Conservation (phyloP, 2,888 invertebrate genomes). For the Mactromeris polynyma region DNA sequence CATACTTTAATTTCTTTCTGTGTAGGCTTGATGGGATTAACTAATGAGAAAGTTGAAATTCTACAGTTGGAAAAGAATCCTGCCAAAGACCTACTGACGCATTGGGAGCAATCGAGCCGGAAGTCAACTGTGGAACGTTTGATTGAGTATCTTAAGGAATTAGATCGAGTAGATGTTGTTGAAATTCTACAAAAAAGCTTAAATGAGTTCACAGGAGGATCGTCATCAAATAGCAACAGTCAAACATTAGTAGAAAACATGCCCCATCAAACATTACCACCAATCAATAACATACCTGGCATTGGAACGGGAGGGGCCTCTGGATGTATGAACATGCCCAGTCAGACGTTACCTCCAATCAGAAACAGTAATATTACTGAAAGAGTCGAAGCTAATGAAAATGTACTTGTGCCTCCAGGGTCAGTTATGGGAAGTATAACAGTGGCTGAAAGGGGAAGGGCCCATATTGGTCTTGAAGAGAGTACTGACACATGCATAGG, state of each 20-base stretch:
- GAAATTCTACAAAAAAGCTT: constrained; percentile 35
- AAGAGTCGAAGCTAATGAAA: constrained; percentile 1
- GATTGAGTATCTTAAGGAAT: constrained; percentile 60
- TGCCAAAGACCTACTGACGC: constrained; percentile 64
- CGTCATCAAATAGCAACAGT: not conserved
- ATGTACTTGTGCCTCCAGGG: not conserved
- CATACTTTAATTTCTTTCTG: no score
- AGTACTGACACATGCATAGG: constrained; percentile 2
- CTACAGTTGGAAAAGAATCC: constrained; percentile 71
- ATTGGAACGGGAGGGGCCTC: not conserved
- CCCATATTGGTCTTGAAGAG: constrained; percentile 22
- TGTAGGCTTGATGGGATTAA: constrained; percentile 73
- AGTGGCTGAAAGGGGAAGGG: constrained; percentile 17
- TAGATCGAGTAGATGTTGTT: constrained; percentile 69
- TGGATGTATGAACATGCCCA: not conserved
- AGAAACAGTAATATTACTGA: constrained; percentile 25
- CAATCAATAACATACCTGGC: not conserved
- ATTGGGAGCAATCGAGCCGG: constrained; percentile 62
- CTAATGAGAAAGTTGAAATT: constrained; percentile 63
- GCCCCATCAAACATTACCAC: not conserved
- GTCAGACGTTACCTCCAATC: not conserved
- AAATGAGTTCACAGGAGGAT: not conserved
- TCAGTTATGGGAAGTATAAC: constrained; percentile 13
- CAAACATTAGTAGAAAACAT: not conserved
- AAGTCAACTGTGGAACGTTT: constrained; percentile 71